These are phyloP conservation scores for Capitulum mitella DNA, from an alignment of 2,888 invertebrate species.

Conservation along the genomic window DNA sequence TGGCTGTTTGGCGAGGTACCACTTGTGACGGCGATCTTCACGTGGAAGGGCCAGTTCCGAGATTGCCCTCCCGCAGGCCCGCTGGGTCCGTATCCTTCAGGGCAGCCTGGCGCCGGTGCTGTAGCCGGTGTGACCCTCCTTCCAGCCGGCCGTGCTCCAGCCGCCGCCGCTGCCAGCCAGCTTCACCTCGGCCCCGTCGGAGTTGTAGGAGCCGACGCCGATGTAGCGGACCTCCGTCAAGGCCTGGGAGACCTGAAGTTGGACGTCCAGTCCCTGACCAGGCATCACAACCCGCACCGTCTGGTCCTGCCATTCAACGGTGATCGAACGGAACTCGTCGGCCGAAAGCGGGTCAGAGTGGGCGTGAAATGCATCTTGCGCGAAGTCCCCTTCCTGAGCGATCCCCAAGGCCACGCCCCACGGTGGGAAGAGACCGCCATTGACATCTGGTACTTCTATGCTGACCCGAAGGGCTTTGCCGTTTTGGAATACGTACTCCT, in stretches of 20 bases:
- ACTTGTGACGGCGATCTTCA: too few relatives aligned
- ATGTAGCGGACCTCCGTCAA: neutral
- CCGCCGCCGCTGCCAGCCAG: neutral
- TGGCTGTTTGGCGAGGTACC: too few relatives aligned
- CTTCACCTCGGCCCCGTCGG: neutral
- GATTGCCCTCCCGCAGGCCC: too few relatives aligned
- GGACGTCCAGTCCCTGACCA: neutral
- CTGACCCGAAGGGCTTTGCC: neutral
- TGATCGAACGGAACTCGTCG: neutral
- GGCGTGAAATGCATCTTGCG: neutral
- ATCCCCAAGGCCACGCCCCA: neutral
- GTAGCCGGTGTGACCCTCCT: too few relatives aligned
- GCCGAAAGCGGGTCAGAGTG: neutral
- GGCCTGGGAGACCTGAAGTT: neutral
- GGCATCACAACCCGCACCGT: neutral
- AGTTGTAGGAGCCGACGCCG: neutral
- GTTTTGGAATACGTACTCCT: neutral
- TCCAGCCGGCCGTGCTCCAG: too few relatives aligned
- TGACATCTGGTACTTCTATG: neutral
- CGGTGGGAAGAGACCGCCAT: neutral
- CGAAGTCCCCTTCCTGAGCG: neutral
- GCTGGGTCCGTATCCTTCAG: too few relatives aligned
- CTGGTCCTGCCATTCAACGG: neutral
- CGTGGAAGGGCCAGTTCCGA: too few relatives aligned
- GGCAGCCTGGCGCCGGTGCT: too few relatives aligned